Base-by-base conservation (phyloP, 2,113 vertebrate genomes). In the Proterorhinus semilunaris region DNA sequence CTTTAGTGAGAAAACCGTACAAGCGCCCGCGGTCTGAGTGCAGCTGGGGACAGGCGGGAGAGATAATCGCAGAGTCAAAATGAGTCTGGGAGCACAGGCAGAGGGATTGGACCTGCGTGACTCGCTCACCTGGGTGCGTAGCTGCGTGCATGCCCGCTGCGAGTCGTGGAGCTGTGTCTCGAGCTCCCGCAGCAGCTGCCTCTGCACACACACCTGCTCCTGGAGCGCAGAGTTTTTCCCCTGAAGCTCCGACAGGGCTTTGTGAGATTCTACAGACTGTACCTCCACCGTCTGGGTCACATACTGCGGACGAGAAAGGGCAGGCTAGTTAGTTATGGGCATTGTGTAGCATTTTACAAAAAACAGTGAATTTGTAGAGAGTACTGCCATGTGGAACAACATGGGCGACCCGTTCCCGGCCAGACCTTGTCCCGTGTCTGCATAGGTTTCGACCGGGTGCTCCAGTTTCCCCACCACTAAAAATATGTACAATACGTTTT, bases 141-240 rank as follows among this genome's bases (percentile, higher is more conserved):
- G 95, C 85, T 97, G 94, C 0, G 91, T 68, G 0, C 86, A 92
- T 0, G 80, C 93, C 83, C 95, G 93, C 66, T 98, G 94, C 0
- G 95, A 95, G 45, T 85, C 93, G 66, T 96, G 95, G 46, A 99
- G 94, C 86, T 98, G 96, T 58, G 93, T 93, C 77, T 98, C 94
- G 77, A 97, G 94, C 84, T 98, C 96, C 43, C 93, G 87, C 54
- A 98, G 89, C 80, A 94, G 93, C 80, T 94, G 93, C 50, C 93
- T 88, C 91, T 99, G 96, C 69, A 94, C 91, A 0, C 82, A 89
- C 61, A 98, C 93, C 88, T 98, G 96, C 84, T 99, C 96, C 91
- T 96, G 95, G 75, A 99, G 92, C 77, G 93, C 87, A 65, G 91
- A 89, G 85, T 93, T 97, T 76, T 89, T 94, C 69, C 79, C 78